Evolutionary conservation across 1,140 invertebrate genomes (phyloP).

Genomic region (Sipha flava): DNA sequence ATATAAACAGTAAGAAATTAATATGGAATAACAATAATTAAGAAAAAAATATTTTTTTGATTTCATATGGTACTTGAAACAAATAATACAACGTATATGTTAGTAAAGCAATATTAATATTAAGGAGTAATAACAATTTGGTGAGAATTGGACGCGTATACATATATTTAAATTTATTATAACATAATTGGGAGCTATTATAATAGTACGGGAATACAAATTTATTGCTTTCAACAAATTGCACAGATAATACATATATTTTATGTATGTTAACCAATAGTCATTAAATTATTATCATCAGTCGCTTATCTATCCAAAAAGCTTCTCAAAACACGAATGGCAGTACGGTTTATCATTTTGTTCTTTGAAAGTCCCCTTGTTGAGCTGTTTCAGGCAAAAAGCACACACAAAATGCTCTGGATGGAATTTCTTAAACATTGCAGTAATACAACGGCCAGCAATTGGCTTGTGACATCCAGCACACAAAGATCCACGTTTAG

Average conservation of each 20-base stretch:
- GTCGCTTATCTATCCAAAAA: slow-evolving; percentile 65
- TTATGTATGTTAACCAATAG: not conserved
- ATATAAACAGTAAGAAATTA: not conserved
- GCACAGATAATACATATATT: not conserved
- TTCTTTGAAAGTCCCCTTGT: slow-evolving; percentile 97
- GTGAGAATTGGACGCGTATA: too few species aligned
- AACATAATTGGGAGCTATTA: not conserved
- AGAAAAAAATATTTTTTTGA: not conserved
- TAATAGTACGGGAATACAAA: not conserved
- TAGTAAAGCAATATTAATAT: slow-evolving; percentile 5
- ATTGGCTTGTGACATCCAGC: slow-evolving; percentile 96
- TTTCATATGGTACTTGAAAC: not conserved
- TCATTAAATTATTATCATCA: not conserved
- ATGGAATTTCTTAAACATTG: slow-evolving; percentile 98
- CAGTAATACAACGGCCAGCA: slow-evolving; percentile 92
- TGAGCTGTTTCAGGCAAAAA: slow-evolving; percentile 93
- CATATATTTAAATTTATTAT: too few species aligned
- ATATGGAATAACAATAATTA: not conserved
- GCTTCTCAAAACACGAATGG: slow-evolving; percentile 92
- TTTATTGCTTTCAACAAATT: not conserved
- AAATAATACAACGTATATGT: not conserved
- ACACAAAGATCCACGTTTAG: slow-evolving; percentile 90
- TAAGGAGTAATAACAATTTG: not conserved
- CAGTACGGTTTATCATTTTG: slow-evolving; percentile 98
- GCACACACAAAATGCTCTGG: slow-evolving; percentile 98